Evolutionary conservation across 2,797 vertebrate genomes (phyloP).

Genomic region (Coendou prehensilis): DNA sequence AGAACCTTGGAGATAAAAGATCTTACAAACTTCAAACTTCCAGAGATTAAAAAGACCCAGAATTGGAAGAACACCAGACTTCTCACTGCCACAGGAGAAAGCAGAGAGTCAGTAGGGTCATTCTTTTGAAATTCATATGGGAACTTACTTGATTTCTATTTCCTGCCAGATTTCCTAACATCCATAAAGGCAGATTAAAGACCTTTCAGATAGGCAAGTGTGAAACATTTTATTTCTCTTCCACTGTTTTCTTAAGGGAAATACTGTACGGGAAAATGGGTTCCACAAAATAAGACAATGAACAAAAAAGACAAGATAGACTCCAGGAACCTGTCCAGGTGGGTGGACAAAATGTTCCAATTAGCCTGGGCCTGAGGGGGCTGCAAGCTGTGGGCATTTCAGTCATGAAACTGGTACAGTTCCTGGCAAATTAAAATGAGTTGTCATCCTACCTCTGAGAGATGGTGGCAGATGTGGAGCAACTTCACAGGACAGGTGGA

Average conservation of each 20-base stretch:
- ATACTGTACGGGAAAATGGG: not conserved
- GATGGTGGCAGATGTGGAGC: not conserved
- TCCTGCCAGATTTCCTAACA: not conserved
- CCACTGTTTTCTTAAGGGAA: not conserved
- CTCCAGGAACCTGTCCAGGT: not conserved
- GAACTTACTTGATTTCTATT: not conserved
- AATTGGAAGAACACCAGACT: not conserved
- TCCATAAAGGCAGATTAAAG: not conserved
- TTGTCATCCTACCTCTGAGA: not conserved
- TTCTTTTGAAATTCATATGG: not conserved
- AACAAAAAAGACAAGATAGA: not conserved
- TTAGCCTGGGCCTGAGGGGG: not conserved
- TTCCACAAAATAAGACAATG: not conserved
- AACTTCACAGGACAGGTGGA: not conserved
- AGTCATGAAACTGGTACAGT: not conserved
- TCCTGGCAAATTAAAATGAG: not conserved
- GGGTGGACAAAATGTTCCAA: not conserved
- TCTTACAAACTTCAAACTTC: not conserved
- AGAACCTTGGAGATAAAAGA: not conserved
- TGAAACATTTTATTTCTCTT: not conserved
- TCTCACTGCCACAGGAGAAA: not conserved
- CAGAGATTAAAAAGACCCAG: not conserved
- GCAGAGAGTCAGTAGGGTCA: too few species aligned
- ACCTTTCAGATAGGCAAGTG: not conserved
- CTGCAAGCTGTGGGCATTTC: not conserved